phyloP scores from a whole-genome alignment of 2,797 vertebrate species.

The Sebastes matsubarae region DNA sequence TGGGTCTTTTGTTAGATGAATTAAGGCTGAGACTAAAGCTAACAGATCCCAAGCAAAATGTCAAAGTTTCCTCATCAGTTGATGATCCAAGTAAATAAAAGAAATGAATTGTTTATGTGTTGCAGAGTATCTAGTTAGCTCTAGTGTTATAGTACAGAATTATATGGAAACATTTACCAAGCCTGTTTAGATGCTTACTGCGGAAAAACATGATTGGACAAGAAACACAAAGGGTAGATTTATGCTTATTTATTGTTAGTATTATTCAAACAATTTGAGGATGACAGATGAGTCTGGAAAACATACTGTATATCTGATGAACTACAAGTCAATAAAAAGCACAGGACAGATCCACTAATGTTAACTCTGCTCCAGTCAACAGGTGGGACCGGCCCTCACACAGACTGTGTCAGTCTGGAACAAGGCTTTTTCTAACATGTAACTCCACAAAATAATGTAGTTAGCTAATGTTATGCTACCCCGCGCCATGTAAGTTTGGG shows the following conservation, averaged over 20 bases:
- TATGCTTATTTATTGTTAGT: background rate
- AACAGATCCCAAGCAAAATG: background rate
- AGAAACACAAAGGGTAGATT: background rate
- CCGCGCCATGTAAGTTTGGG: background rate
- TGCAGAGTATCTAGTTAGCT: background rate
- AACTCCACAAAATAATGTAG: background rate
- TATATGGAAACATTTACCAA: background rate
- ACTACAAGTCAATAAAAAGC: background rate
- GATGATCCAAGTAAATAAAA: background rate
- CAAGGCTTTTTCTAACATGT: background rate
- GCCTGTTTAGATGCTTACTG: background rate
- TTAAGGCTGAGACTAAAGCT: background rate
- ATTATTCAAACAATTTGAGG: too few relatives aligned
- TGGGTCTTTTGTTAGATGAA: background rate
- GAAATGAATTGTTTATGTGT: background rate
- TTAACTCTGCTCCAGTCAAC: background rate
- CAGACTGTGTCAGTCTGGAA: background rate
- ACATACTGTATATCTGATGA: background rate
- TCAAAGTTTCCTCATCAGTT: background rate
- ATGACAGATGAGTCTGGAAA: background rate
- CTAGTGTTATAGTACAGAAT: background rate
- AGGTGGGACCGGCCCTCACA: background rate
- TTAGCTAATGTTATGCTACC: background rate
- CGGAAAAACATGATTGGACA: background rate
- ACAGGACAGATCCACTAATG: background rate